Base-by-base conservation (phyloP, 37 sponge, comb jelly and placozoan genomes). In the Tethya wilhelma region DNA sequence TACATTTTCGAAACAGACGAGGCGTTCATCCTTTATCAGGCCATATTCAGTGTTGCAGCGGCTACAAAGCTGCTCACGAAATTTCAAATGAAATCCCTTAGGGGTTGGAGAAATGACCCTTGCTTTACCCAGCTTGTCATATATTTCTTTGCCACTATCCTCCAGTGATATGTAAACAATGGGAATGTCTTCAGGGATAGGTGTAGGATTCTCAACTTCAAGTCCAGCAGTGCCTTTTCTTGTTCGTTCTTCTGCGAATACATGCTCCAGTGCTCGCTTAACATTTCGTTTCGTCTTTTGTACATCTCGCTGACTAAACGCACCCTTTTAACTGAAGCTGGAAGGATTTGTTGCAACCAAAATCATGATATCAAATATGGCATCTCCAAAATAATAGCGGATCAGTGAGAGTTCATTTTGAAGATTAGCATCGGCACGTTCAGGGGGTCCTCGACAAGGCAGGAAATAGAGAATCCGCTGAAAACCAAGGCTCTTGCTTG, bases 331-430 rank as follows among this genome's bases (percentile, higher is more conserved):
- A 31, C 30, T 30, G 11, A 17, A 22, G 34, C 49, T 25, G 0
- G 72, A 29, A 38, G 22, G 42, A 7, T 42, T 33, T 3, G 79
- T 78, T 31, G 67, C 67, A 2, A 78, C 68, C 5, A 78, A 31
- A 2, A 78, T n/a, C 79, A 78, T 78, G 56, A 25, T 34, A 14
- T 66, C 58, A n/a, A 78, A 78, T 17, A 78, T 78, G n/a, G 37
- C 67, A 28, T 23, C 20, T 12, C 78, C 79, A 78, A 78, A 78
- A 12, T 34, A 49, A 44, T 44, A 31, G 1, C 66, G 17, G 53
- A 78, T 45, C 0, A 57, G 40, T 30, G 29, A 23, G 1, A 78
- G 33, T 33, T 78, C 59, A 32, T 44, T 36, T 29, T 64, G 67
- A 23, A 64, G 20, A 37, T 26, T 22, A 2, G 55, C 49, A 58